Conservation (phyloP, 2,888 invertebrate species). For the Machimus atricapillus region DNA sequence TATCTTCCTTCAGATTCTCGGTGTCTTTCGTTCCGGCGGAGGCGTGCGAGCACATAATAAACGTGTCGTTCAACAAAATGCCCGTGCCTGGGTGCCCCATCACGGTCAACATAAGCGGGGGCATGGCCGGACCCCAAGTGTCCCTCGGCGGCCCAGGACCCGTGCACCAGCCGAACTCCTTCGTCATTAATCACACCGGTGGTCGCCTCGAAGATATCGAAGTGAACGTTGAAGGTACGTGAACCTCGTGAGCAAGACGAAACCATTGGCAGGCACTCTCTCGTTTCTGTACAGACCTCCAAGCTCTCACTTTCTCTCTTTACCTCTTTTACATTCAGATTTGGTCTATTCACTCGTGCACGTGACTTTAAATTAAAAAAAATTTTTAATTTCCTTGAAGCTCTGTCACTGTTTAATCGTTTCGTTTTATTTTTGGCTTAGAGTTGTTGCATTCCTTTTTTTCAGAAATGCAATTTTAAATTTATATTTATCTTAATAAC, state of each 20-base stretch:
- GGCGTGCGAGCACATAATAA: constrained; percentile 92
- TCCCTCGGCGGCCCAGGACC: constrained; percentile 77
- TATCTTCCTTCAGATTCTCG: constrained; percentile 72
- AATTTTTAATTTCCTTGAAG: not conserved
- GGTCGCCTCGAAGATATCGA: constrained; percentile 93
- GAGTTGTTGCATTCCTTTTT: not conserved
- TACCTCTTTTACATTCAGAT: not conserved
- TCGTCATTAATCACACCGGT: constrained; percentile 80
- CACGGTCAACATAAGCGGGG: constrained; percentile 77
- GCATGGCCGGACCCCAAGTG: constrained; percentile 72
- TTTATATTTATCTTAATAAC: not conserved
- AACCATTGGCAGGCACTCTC: not conserved
- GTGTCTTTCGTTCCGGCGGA: constrained; percentile 97
- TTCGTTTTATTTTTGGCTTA: constrained; percentile 7
- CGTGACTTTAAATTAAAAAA: not conserved
- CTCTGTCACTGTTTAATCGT: constrained; percentile 1
- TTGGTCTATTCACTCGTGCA: not conserved
- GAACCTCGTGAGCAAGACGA: not conserved
- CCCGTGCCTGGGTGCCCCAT: constrained; percentile 90
- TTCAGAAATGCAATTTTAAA: not conserved
- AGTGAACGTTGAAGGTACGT: constrained; percentile 93
- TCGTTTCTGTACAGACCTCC: constrained; percentile 21
- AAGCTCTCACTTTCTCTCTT: constrained; percentile 41
- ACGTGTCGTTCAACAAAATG: constrained; percentile 96
- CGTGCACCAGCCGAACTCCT: constrained; percentile 73